These are phyloP conservation scores for Chrysomallon squamiferum DNA, from an alignment of 1,140 invertebrate genomes.

Conservation along the genomic window DNA sequence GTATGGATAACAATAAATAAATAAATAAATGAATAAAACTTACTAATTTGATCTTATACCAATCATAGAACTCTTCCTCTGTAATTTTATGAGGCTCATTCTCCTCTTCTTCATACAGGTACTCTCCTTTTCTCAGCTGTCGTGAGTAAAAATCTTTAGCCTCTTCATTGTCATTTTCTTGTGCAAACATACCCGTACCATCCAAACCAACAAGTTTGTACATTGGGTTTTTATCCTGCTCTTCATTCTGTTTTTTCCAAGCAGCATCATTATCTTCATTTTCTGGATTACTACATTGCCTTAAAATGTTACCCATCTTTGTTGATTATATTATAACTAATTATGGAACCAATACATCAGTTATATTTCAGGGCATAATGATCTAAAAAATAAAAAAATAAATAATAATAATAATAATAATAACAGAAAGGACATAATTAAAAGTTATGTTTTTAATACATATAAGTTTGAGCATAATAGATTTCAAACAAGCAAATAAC, in stretches of 20 bases:
- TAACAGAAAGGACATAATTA: too few species aligned
- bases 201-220: background rate
- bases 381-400: too few species aligned
- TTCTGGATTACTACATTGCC: too few species aligned
- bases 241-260: conserved; percentile 1
- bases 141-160: background rate
- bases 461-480: too few species aligned
- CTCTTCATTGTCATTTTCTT: background rate
- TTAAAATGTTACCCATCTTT: background rate
- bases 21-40: too few species aligned
- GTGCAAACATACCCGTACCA: background rate
- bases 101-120: background rate
- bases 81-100: background rate
- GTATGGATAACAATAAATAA: too few species aligned
- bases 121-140: background rate
- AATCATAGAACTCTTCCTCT: background rate
- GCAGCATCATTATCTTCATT: background rate
- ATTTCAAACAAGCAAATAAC: too few species aligned
- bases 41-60: too few species aligned
- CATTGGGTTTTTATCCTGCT: background rate
- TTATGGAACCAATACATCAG: too few species aligned
- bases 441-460: too few species aligned
- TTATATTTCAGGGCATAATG: too few species aligned
- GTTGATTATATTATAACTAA: background rate
- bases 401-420: too few species aligned